Percentiles rank a stretch among this genome's conserved stretches.
These are phyloP conservation scores for Stigmatopora argus DNA, from an alignment of 2,113 vertebrate genomes.

Conservation along the genomic window DNA sequence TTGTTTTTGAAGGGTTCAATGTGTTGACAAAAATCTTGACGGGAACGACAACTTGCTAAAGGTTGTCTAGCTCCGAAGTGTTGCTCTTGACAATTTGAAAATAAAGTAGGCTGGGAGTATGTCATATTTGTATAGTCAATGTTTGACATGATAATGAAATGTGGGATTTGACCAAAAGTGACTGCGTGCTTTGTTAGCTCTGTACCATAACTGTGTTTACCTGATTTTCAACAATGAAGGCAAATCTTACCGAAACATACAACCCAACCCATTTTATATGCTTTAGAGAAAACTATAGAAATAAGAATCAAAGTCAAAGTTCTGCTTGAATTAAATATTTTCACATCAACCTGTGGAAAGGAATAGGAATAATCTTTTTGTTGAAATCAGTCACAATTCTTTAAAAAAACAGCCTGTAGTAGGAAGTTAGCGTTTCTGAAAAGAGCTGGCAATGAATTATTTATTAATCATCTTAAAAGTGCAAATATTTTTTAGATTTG, in stretches of 20 bases:
- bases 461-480: no score
- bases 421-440: no score
- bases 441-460: no score
- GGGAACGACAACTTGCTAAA: slow-evolving; percentile 3
- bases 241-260: not conserved
- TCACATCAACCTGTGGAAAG: no score
- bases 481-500: no score
- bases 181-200: not conserved
- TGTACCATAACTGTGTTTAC: not conserved
- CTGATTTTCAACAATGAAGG: not conserved
- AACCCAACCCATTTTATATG: no score
- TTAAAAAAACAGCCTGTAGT: no score
- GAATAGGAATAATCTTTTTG: no score
- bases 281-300: no score
- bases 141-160: not conserved
- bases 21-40: not conserved
- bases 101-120: not conserved
- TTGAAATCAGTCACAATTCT: no score
- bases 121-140: not conserved
- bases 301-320: no score
- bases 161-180: not conserved
- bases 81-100: not conserved
- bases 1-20: not conserved
- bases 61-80: not conserved
- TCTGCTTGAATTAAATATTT: no score